Base-by-base conservation (phyloP, 92 coral and sea anemone genomes). In the Hydrozoanthus gracilis region DNA sequence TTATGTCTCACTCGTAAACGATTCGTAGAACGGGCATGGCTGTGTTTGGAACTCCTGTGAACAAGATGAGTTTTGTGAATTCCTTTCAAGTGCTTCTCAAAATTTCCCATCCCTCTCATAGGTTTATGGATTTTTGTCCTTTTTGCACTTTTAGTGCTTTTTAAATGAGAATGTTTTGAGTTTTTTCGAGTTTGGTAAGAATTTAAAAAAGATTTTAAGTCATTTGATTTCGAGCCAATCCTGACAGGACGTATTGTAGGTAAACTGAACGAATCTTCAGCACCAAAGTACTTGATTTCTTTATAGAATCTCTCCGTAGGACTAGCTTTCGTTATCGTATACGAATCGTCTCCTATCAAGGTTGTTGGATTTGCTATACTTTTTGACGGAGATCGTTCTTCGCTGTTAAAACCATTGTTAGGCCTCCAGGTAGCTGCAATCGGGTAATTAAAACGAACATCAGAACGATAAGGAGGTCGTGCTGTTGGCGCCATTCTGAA, bases 251-350 rank as follows among this genome's bases (percentile, higher is more conserved):
- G 85, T 5, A 48, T 18, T 14, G 61, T 49, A 14, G 39, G 69
- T 80, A 39, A 65, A 18, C 49, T 50, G 4, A 80, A 47, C 16
- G 70, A 61, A 65, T 80, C 62, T 65, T 80, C 85, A 46, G 73
- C 48, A 17, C 85, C 74, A 80, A 80, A 48, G 17, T 80, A 80
- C 9, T 64, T 80, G 3, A 80, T 64, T 80, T 80, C 74, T 80
- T 80, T 80, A 46, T 80, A 80, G 49, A 65, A 65, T 80, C 48
- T 80, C 62, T 45, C 58, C 46, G 47, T 9, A 10, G 85, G 51
- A 7, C 12, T 56, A 12, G 74, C 60, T 65, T 27, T 80, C 49
- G 39, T 14, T 20, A 74, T 45, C 35, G 3, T 4, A 16, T 80
- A 80, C 12, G 74, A 70, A 46, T 80, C 72, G 14, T 49, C 73